A percentile compares a stretch with the other conserved stretches of the same genome.
Evolutionary conservation across 37 sponge, comb jelly and placozoan genomes (phyloP).

Genomic region (Aplysina aerophoba): DNA sequence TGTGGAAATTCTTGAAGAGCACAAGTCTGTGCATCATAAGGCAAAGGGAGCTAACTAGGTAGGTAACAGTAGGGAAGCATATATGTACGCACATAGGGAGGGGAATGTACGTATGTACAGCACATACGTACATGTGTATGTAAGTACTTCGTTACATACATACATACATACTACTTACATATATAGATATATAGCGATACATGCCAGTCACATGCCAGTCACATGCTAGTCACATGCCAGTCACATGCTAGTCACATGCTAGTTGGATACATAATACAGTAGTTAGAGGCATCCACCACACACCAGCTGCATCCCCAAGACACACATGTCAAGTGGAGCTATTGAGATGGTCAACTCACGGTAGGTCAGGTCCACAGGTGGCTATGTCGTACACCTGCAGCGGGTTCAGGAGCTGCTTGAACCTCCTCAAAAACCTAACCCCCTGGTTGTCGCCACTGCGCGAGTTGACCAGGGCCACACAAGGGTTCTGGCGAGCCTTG

Average conservation of each 20-base stretch:
- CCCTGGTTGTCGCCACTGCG: constrained; percentile 96
- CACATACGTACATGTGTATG: not conserved
- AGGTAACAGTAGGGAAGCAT: not conserved
- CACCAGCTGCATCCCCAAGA: no score
- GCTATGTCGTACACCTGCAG: constrained; percentile 93
- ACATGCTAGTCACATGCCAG: not conserved
- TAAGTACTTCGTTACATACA: not conserved
- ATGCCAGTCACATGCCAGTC: not conserved
- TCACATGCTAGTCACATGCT: no score
- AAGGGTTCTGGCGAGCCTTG: constrained; percentile 69
- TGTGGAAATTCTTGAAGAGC: constrained; percentile 82
- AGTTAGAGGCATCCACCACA: no score
- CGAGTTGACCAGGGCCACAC: constrained; percentile 93
- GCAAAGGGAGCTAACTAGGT: not conserved
- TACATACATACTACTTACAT: not conserved
- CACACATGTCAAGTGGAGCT: no score
- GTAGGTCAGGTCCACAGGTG: constrained; percentile 81
- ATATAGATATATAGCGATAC: not conserved
- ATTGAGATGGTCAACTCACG: constrained; percentile 45
- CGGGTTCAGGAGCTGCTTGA: constrained; percentile 93
- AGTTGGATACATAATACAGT: no score
- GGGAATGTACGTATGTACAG: not conserved
- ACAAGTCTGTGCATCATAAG: constrained; percentile 54
- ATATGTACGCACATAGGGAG: not conserved
- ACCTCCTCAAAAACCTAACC: constrained; percentile 84